A percentile compares a stretch with the other conserved stretches of the same genome.
Evolutionary conservation across 2,113 vertebrate genomes (phyloP).

Genomic region (Atrichornis clamosus): DNA sequence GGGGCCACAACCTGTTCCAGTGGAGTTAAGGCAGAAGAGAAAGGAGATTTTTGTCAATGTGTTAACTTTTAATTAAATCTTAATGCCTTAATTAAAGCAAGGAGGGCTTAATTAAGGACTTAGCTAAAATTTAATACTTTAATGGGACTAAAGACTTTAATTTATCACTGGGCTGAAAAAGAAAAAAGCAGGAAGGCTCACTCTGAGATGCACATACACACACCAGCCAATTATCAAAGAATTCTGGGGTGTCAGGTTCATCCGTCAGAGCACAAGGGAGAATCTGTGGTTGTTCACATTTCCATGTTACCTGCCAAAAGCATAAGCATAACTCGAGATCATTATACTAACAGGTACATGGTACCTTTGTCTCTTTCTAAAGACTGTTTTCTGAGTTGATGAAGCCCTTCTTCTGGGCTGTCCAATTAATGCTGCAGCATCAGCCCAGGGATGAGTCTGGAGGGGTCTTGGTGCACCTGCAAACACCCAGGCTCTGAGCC

Average conservation of each 20-base stretch:
- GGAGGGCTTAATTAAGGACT: conserved; percentile 64
- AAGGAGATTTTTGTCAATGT: conserved; percentile 38
- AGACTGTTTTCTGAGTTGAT: not conserved
- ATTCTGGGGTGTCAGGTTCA: conserved; percentile 29
- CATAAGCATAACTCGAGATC: not conserved
- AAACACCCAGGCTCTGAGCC: not conserved
- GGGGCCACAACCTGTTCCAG: not conserved
- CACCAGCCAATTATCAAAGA: conserved; percentile 47
- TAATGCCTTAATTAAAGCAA: conserved; percentile 66
- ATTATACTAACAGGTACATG: not conserved
- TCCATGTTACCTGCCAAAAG: not conserved
- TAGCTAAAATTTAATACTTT: conserved; percentile 70
- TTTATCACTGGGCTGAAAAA: conserved; percentile 28
- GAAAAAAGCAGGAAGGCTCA: not conserved
- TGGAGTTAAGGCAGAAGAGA: not conserved
- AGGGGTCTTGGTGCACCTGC: not conserved
- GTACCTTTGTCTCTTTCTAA: not conserved
- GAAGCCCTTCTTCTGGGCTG: not conserved
- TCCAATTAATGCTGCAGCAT: not conserved
- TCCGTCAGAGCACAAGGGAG: not conserved
- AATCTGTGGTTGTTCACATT: not conserved
- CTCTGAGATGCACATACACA: not conserved
- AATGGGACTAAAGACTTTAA: conserved; percentile 71
- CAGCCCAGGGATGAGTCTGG: not conserved
- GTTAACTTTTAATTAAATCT: conserved; percentile 54